Conservation (phyloP, 2,113 vertebrate genomes). For the Trachemys scripta region DNA sequence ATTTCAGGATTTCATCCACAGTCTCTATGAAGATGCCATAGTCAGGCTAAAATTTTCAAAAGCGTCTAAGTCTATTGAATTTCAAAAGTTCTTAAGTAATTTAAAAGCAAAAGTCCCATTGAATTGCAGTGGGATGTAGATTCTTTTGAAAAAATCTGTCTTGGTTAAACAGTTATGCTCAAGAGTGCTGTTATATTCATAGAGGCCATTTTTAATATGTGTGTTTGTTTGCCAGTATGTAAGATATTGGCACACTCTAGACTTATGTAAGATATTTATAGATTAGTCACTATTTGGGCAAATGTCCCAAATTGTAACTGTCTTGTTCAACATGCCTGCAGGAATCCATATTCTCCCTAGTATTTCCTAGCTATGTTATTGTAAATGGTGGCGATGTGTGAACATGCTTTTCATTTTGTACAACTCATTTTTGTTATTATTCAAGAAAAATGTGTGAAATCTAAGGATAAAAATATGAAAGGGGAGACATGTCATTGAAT, state of each 20-base stretch:
- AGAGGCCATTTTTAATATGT: neutral
- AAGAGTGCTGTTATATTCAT: neutral
- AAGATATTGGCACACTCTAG: neutral
- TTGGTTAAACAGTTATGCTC: neutral
- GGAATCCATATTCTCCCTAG: neutral
- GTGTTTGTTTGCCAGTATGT: neutral
- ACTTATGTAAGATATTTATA: neutral
- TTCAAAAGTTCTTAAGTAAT: neutral
- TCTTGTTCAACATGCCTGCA: neutral
- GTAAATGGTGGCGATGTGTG: neutral
- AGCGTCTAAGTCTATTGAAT: neutral
- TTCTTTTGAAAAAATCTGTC: neutral
- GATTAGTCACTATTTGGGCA: neutral
- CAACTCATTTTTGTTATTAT: neutral
- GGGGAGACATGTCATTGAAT: neutral
- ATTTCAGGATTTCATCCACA: neutral
- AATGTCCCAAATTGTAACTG: neutral
- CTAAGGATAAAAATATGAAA: neutral
- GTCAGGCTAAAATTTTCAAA: neutral
- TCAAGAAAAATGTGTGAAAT: neutral
- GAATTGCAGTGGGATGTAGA: neutral
- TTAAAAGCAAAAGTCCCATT: neutral
- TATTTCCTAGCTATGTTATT: neutral
- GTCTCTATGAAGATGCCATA: neutral
- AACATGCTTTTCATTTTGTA: neutral